Evolutionary conservation across 2,797 vertebrate species (phyloP).

Genomic region (Phaenicophaeus curvirostris): DNA sequence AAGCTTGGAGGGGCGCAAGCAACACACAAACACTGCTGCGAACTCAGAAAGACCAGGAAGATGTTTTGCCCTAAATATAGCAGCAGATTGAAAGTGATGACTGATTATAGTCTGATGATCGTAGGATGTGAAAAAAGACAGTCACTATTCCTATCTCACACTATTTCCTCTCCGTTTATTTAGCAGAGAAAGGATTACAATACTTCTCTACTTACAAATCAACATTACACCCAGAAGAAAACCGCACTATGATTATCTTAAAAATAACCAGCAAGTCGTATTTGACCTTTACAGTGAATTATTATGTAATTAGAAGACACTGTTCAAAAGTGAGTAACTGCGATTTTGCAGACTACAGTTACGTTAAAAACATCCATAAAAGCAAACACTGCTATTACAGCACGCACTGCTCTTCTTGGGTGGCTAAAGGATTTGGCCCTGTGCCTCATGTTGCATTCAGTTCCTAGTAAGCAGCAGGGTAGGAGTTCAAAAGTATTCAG

Average conservation of each 20-base stretch:
- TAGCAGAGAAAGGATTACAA: conserved; percentile 18
- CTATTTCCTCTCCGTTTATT: conserved; percentile 39
- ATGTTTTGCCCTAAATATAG: conserved; percentile 26
- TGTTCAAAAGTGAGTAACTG: background rate
- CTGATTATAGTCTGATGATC: conserved; percentile 28
- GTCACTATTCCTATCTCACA: conserved; percentile 14
- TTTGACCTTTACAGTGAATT: conserved; percentile 44
- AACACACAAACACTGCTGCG: background rate
- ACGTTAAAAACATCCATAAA: conserved; percentile 29
- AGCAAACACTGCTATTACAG: conserved; percentile 40
- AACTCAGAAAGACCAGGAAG: background rate
- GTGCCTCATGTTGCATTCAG: background rate
- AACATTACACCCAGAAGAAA: conserved; percentile 9
- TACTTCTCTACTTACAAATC: conserved; percentile 30
- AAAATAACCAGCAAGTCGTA: conserved; percentile 33
- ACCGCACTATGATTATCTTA: background rate
- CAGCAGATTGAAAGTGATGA: conserved; percentile 42
- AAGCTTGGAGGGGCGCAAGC: background rate
- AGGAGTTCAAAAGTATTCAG: conserved; percentile 15
- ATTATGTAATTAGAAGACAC: conserved; percentile 32
- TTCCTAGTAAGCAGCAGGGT: conserved; percentile 26
- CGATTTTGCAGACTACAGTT: conserved; percentile 5
- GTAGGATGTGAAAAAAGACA: conserved; percentile 15
- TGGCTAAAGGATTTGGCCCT: conserved; percentile 51
- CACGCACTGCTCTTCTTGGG: conserved; percentile 49